A percentile compares a stretch with the other conserved stretches of the same genome.
Evolutionary conservation across 2,797 vertebrate species (phyloP).

Genomic region (Notolepis coatsorum): DNA sequence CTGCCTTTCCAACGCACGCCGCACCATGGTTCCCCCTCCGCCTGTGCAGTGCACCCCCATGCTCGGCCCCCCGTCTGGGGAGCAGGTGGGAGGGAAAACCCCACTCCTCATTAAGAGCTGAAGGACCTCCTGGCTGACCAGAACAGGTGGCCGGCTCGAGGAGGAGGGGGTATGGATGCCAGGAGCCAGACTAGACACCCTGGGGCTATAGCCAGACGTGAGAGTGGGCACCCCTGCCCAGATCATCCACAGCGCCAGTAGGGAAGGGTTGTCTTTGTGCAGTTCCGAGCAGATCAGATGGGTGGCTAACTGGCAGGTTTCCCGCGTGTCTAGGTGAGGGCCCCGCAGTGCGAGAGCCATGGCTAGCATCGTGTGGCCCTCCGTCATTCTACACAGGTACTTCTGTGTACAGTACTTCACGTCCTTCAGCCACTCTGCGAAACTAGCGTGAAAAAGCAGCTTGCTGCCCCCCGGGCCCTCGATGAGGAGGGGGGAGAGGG

Average conservation of each 20-base stretch:
- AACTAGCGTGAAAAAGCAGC: slow-evolving; percentile 86
- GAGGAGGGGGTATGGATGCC: slow-evolving; percentile 3
- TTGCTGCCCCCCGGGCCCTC: slow-evolving; percentile 68
- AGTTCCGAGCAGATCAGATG: slow-evolving; percentile 81
- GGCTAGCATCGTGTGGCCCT: slow-evolving; percentile 85
- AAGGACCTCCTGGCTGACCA: slow-evolving; percentile 76
- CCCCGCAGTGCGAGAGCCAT: slow-evolving; percentile 78
- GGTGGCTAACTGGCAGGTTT: slow-evolving; percentile 75
- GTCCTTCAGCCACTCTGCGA: slow-evolving; percentile 87
- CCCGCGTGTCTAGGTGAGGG: slow-evolving; percentile 62
- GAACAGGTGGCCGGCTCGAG: slow-evolving; percentile 53
- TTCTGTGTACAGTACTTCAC: slow-evolving; percentile 88
- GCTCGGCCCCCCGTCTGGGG: slow-evolving; percentile 47
- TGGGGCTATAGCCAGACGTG: slow-evolving; percentile 14
- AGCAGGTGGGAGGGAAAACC: slow-evolving; percentile 51
- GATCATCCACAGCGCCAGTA: slow-evolving; percentile 86
- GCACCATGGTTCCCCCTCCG: slow-evolving; percentile 48
- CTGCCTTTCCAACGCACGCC: slow-evolving; percentile 64
- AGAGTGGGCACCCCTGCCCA: slow-evolving; percentile 78
- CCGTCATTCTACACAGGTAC: slow-evolving; percentile 80
- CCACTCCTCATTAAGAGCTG: slow-evolving; percentile 80
- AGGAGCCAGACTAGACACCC: slow-evolving; percentile 10
- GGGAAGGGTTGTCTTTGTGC: slow-evolving; percentile 72
- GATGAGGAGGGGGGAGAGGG: slow-evolving; percentile 73
- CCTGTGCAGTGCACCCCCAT: slow-evolving; percentile 47